A percentile compares a stretch with the other conserved stretches of the same genome.
Evolutionary conservation across 2,888 invertebrate species (phyloP).

Genomic region (Stenolophus ochropezus): DNA sequence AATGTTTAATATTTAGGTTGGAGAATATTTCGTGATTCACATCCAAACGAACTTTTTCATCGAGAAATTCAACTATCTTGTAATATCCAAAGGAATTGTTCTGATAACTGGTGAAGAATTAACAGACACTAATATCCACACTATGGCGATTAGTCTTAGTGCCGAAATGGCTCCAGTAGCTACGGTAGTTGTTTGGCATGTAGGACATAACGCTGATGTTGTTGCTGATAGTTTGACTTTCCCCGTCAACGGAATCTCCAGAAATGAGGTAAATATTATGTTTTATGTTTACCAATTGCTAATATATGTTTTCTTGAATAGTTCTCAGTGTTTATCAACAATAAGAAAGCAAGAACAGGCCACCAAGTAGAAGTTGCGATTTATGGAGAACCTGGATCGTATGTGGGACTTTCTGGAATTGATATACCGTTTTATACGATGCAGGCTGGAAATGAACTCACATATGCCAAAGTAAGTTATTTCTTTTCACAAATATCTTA

Average conservation of each 20-base stretch:
- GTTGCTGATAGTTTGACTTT: conserved; percentile 96
- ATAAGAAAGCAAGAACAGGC: conserved; percentile 94
- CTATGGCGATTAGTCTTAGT: conserved; percentile 87
- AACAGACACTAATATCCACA: conserved; percentile 85
- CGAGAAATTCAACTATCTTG: conserved; percentile 91
- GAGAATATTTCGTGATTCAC: conserved; percentile 95
- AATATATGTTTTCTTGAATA: conserved; percentile 68
- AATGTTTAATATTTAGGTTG: conserved; percentile 78
- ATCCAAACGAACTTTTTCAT: conserved; percentile 93
- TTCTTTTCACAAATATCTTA: no score
- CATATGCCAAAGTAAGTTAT: conserved; percentile 83
- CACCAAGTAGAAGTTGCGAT: conserved; percentile 95
- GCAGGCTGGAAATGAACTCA: conserved; percentile 94
- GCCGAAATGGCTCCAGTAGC: conserved; percentile 95
- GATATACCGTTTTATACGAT: conserved; percentile 92
- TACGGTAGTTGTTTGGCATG: conserved; percentile 91
- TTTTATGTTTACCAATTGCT: background rate
- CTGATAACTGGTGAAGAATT: conserved; percentile 88
- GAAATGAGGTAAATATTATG: conserved; percentile 83
- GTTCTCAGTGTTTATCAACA: conserved; percentile 91
- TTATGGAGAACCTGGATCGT: conserved; percentile 94
- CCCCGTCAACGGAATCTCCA: conserved; percentile 95
- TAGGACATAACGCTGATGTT: conserved; percentile 89
- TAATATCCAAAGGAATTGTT: conserved; percentile 95
- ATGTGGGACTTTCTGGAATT: conserved; percentile 93